A percentile compares a stretch with the other conserved stretches of the same genome.
phyloP scores from a whole-genome alignment of 1,140 invertebrate species.

The Philopotamus ludificatus region DNA sequence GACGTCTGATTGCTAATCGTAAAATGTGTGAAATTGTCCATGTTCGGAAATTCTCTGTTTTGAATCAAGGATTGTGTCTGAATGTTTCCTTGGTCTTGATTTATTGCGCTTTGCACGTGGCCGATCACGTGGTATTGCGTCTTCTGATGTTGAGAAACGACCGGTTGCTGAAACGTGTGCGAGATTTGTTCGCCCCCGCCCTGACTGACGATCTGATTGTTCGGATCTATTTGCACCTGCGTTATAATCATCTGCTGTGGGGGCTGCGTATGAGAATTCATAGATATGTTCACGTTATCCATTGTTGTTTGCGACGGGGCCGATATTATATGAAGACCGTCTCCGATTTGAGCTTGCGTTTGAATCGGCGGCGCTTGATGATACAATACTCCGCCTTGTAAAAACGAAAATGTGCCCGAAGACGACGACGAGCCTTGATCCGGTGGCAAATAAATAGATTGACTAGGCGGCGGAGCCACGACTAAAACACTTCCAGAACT shows the following conservation, averaged over 20 bases:
- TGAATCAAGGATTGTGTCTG: slow-evolving; percentile 30
- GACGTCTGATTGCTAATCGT: slow-evolving; percentile 24
- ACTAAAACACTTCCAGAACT: slow-evolving; percentile 32
- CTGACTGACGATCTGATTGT: slow-evolving; percentile 24
- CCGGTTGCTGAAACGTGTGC: slow-evolving; percentile 28
- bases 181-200: slow-evolving; percentile 29
- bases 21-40: slow-evolving; percentile 30
- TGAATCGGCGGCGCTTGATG: slow-evolving; percentile 38
- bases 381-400: slow-evolving; percentile 37
- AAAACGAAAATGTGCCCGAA: slow-evolving; percentile 30
- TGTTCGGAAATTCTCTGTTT: slow-evolving; percentile 26
- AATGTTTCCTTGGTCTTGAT: slow-evolving; percentile 16
- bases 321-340: slow-evolving; percentile 32
- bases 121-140: slow-evolving; percentile 35
- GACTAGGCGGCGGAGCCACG: slow-evolving; percentile 31
- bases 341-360: slow-evolving; percentile 39
- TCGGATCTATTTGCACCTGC: slow-evolving; percentile 33
- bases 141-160: slow-evolving; percentile 21
- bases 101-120: slow-evolving; percentile 32
- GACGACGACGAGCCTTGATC: slow-evolving; percentile 30
- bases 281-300: slow-evolving; percentile 29
- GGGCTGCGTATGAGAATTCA: slow-evolving; percentile 36
- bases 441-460: slow-evolving; percentile 26
- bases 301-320: slow-evolving; percentile 18
- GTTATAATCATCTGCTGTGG: slow-evolving; percentile 40